Base-by-base conservation (phyloP, 2,888 invertebrate species). In the Panopea generosa region DNA sequence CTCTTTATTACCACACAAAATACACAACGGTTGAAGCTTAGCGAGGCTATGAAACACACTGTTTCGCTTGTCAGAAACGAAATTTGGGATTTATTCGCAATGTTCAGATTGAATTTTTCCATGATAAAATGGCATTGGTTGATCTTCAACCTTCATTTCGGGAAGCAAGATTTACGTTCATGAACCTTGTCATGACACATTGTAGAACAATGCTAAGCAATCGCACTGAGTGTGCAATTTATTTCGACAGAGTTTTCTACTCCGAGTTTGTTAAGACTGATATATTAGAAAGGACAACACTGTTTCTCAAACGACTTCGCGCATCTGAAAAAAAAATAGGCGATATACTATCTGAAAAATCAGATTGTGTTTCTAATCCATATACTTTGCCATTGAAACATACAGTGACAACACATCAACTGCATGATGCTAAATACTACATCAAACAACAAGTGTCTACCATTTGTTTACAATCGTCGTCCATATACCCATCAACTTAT, bases 41-140 rank as follows among this genome's bases (percentile, higher is more conserved):
- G 11, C 33, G 40, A 40, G 7, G 16, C n/a, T 45, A n/a, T 9
- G 9, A 4, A 45, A 45, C 3, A n/a, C 6, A 4, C 16, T 45
- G 6, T 16, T 4, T 9, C 3, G 4, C 6, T 45, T 0, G 26
- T 69, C 16, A 82, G 79, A n/a, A 60, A 75, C 11, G 79, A 79
- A 45, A 14, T 84, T 7, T 82, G 84, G 79, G 84, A 7, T 59
- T 77, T 49, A 47, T 67, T 1, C 66, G 82, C 9, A 55, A 24
- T 20, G 50, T 65, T 24, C 27, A 57, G 24, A 49, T 27, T 9
- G 76, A 76, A 61, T 55, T 56, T 11, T 22, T 55, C 11, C 55
- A 68, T 53, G 24, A 29, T 9, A 52, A 68, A 22, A 18, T 71
- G 1, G 60, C 60, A 9, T 18, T 74, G 14, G 16, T 78, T 29